Base-by-base conservation (phyloP, 2,113 vertebrate species). In the Lontra canadensis region DNA sequence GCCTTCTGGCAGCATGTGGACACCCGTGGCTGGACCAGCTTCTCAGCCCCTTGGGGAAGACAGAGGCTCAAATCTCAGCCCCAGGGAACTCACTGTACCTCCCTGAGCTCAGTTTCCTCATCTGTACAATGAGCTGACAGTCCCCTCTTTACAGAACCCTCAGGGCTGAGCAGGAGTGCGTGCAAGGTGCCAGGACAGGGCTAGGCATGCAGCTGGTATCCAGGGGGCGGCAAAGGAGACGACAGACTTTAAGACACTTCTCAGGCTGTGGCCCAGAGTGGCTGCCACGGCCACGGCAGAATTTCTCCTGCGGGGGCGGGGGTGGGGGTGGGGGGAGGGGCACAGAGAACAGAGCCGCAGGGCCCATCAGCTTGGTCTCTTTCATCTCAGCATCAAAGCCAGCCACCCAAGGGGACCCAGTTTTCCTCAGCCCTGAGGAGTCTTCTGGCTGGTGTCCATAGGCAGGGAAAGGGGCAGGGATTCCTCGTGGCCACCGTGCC, bases 91-190 rank as follows among this genome's bases (percentile, higher is more conserved):
- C 63, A 0, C 42, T 15, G 47, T 14, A 4, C 29, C 36, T 31
- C 57, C n/a, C 86, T 69, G 81, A 81, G 82, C 91, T 92, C 39
- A 7, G 18, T 73, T 59, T 90, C 74, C 59, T 69, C 8, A 0
- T 86, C 78, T 47, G 15, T 25, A 13, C 69, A 12, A 36, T 11
- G 15, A 49, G 7, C 52, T 25, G 57, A 23, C 7, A 7, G 1
- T 12, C 90, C 17, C 7, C 31, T 76, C 49, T 20, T 57, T 31
- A 39, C 3, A 20, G 71, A 13, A 52, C 15, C 31, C 42, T 39
- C 23, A 2, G 10, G 47, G 61, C 73, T 1, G 1, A 63, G 63
- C 57, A n/a, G 36, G 47, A 5, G 8, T 25, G 15, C 20, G 0
- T 1, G 0, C 3, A 74, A 8, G 39, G 20, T 26, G 31, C 9